Evolutionary conservation across 2,888 invertebrate genomes (phyloP).

Genomic region (Eupelmus urozonus): DNA sequence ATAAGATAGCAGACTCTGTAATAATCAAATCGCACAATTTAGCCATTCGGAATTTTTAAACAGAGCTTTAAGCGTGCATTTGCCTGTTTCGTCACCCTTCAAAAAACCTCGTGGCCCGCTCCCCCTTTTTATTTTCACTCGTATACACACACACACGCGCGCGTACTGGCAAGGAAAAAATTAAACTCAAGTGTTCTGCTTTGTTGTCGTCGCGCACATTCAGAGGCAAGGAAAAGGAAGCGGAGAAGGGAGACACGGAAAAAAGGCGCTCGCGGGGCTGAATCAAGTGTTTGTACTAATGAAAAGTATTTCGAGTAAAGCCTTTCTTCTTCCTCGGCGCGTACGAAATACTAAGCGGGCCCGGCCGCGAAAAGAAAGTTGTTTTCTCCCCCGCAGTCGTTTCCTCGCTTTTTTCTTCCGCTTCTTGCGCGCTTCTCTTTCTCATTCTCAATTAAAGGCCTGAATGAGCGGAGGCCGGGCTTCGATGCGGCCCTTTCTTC

Average conservation of each 20-base stretch:
- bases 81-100: conserved; percentile 41
- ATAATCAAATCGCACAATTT: neutral
- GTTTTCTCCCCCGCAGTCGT: conserved; percentile 41
- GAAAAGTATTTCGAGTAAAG: conserved; percentile 54
- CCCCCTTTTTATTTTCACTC: neutral
- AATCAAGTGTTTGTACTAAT: conserved; percentile 54
- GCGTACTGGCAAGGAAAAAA: conserved; percentile 25
- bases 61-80: conserved; percentile 27
- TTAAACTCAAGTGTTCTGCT: conserved; percentile 51
- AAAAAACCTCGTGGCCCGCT: conserved; percentile 6
- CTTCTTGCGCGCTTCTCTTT: neutral
- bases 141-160: conserved; percentile 1
- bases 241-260: neutral
- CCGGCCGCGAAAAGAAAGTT: conserved; percentile 37
- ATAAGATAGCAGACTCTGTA: too few relatives aligned
- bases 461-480: conserved; percentile 40
- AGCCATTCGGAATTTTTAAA: neutral
- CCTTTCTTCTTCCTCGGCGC: conserved; percentile 12
- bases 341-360: conserved; percentile 39
- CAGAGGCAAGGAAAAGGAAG: neutral
- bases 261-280: conserved; percentile 37
- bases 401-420: conserved; percentile 26
- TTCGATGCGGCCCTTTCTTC: conserved; percentile 17
- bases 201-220: conserved; percentile 9
- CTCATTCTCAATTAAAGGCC: conserved; percentile 53